phyloP scores from a whole-genome alignment of 2,797 vertebrate species.

The Halcyon chelicuti region DNA sequence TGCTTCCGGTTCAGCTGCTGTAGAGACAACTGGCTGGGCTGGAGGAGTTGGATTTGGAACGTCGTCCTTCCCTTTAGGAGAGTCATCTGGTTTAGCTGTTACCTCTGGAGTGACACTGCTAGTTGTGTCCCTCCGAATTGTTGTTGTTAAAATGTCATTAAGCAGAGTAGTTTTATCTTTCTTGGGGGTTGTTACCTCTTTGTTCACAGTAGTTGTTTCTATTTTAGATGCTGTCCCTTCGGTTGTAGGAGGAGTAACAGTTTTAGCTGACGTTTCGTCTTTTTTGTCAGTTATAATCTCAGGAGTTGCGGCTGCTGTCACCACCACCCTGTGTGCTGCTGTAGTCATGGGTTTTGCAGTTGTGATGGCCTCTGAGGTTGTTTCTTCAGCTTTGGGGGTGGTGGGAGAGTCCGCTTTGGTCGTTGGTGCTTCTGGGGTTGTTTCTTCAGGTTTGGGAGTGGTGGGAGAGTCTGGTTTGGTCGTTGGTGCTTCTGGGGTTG shows the following conservation, averaged over 20 bases:
- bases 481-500: fast-evolving
- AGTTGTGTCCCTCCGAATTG: neutral
- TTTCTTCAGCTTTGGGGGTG: neutral
- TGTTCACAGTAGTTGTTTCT: neutral
- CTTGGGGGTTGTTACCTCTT: neutral
- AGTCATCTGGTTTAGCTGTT: neutral
- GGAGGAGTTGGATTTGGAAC: neutral
- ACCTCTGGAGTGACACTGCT: neutral
- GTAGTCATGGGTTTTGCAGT: neutral
- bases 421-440: neutral
- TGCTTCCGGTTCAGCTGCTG: neutral
- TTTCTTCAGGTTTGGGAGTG: neutral
- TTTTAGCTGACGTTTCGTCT: neutral
- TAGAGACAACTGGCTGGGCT: neutral
- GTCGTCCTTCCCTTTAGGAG: neutral
- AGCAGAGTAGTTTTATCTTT: constrained; percentile 17
- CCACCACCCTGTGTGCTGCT: too few relatives aligned
- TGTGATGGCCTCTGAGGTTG: neutral
- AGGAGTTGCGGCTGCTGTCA: neutral
- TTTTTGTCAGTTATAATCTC: neutral
- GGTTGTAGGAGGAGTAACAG: neutral
- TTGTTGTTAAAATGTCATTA: neutral
- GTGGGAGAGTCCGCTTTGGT: neutral
- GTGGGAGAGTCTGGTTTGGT: fast-evolving
- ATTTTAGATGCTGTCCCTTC: neutral